Percentiles rank a stretch among this genome's conserved stretches.
phyloP scores from a whole-genome alignment of 2,888 invertebrate species.

The Latrodectus hesperus region DNA sequence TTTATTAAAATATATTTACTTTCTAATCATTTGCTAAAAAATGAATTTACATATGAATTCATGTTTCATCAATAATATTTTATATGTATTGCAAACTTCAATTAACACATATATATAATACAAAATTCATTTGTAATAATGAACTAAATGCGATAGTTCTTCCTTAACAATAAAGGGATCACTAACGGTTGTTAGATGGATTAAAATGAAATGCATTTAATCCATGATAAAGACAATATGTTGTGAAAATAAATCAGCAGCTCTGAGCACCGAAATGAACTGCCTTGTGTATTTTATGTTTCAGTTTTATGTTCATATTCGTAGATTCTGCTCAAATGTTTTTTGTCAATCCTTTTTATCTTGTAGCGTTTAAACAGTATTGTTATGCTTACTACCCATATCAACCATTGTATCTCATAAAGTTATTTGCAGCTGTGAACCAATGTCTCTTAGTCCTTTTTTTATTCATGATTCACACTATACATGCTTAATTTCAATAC shows the following conservation, averaged over 20 bases:
- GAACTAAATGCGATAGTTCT: no score
- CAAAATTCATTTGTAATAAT: no score
- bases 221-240: slow-evolving; percentile 21
- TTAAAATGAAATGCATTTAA: slow-evolving; percentile 24
- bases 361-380: slow-evolving; percentile 58
- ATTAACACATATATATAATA: no score
- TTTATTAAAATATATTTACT: no score
- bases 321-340: slow-evolving; percentile 67
- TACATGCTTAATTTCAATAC: no score
- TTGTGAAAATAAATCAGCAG: slow-evolving; percentile 37
- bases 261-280: slow-evolving; percentile 42
- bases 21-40: no score
- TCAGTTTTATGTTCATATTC: slow-evolving; percentile 49
- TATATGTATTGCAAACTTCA: no score
- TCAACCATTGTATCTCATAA: slow-evolving; percentile 59
- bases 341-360: slow-evolving; percentile 48
- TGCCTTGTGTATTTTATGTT: slow-evolving; percentile 57
- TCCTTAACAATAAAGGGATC: slow-evolving; percentile 15
- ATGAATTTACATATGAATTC: not conserved
- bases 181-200: slow-evolving; percentile 59
- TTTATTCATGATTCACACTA: not conserved
- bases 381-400: slow-evolving; percentile 60
- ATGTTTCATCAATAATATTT: no score
- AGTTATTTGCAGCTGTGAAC: slow-evolving; percentile 59
- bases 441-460: slow-evolving; percentile 12